Percentiles rank a stretch among this genome's conserved stretches.
These are phyloP conservation scores for Caenorhabditis sp. DNA, from an alignment of 2,888 invertebrate genomes.

Conservation along the genomic window DNA sequence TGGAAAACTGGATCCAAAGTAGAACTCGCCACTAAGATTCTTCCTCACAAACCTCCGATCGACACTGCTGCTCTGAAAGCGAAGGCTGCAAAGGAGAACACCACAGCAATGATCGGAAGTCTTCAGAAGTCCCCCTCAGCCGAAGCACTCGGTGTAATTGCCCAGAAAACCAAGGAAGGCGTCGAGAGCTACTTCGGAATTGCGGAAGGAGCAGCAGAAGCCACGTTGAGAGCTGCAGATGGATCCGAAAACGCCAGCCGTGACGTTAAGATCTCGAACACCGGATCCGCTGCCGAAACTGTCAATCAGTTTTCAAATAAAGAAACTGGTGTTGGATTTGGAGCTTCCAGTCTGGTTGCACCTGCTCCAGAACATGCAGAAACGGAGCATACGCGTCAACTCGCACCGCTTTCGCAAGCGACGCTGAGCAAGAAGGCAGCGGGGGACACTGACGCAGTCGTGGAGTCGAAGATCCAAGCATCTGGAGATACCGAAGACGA, in stretches of 20 bases:
- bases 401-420: slow-evolving; percentile 6
- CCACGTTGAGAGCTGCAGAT: slow-evolving; percentile 4
- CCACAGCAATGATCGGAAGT: slow-evolving; percentile 20
- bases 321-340: slow-evolving; percentile 39
- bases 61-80: slow-evolving; percentile 31
- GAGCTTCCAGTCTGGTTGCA: slow-evolving; percentile 23
- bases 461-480: slow-evolving; percentile 23
- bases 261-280: slow-evolving; percentile 15
- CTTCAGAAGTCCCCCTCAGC: slow-evolving; percentile 46
- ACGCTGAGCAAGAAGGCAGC: slow-evolving; percentile 33
- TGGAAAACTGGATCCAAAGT: slow-evolving; percentile 38
- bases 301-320: slow-evolving; percentile 42
- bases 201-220: slow-evolving; percentile 27
- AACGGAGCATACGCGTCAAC: slow-evolving; percentile 23
- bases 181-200: slow-evolving; percentile 42
- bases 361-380: slow-evolving; percentile 29
- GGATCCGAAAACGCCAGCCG: not conserved
- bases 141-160: slow-evolving; percentile 13
- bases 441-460: slow-evolving; percentile 14
- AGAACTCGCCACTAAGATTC: slow-evolving; percentile 22
- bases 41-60: slow-evolving; percentile 34
- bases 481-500: slow-evolving; percentile 8
- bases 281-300: slow-evolving; percentile 9
- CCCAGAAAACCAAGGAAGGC: slow-evolving; percentile 13
- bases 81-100: slow-evolving; percentile 25